Conservation (phyloP, 2,113 vertebrate species). For the Dicrurus megarhynchus region DNA sequence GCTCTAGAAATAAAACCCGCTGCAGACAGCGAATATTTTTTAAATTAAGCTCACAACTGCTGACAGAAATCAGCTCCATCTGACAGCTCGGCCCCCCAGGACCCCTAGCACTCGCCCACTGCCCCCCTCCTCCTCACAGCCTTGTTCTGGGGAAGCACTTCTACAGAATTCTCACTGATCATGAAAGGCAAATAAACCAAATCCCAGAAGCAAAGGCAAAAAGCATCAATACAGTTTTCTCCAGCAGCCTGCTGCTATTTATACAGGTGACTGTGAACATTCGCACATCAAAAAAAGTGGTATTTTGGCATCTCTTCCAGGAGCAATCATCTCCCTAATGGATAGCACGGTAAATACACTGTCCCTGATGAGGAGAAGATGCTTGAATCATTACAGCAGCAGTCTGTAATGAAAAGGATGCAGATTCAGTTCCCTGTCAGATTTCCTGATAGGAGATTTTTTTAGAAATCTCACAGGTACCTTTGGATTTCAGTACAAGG, state of each 20-base stretch:
- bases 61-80: not conserved
- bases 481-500: constrained; percentile 13
- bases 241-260: constrained; percentile 30
- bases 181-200: constrained; percentile 27
- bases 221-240: constrained; percentile 1
- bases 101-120: accelerated
- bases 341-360: not conserved
- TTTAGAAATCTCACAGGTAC: constrained; percentile 29
- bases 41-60: not conserved
- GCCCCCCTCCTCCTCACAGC: not conserved
- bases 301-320: constrained; percentile 49
- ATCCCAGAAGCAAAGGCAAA: constrained; percentile 9
- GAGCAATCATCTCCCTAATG: constrained; percentile 12
- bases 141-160: not conserved
- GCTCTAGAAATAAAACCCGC: not conserved
- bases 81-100: not conserved
- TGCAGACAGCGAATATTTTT: not conserved
- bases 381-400: not conserved
- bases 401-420: constrained; percentile 29
- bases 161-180: not conserved
- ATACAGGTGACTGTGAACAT: constrained; percentile 45
- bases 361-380: not conserved
- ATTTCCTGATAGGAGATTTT: not conserved
- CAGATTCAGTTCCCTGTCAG: constrained; percentile 13
- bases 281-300: constrained; percentile 6